Conservation (phyloP, 2,797 vertebrate genomes). For the Lepus townsendii region DNA sequence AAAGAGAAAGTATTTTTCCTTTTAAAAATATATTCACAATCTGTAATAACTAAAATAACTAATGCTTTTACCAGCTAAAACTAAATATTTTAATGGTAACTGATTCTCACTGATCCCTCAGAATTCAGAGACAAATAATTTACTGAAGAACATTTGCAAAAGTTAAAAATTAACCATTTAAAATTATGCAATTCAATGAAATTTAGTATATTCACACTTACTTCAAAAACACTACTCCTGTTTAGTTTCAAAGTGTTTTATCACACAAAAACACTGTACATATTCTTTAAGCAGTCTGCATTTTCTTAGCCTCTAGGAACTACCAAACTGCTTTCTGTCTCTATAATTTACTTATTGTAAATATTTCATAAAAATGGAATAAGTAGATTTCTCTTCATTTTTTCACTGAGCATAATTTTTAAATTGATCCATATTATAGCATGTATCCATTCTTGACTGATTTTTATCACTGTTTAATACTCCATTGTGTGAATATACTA, state of each 20-base stretch:
- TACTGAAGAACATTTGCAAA: background rate
- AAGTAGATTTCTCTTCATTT: background rate
- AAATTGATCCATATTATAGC: background rate
- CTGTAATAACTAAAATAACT: background rate
- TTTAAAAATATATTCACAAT: background rate
- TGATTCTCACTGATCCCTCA: background rate
- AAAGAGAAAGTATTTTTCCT: background rate
- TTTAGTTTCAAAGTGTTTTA: background rate
- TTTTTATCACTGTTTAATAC: background rate
- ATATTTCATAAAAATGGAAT: conserved; percentile 11
- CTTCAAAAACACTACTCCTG: background rate
- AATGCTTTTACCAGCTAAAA: background rate
- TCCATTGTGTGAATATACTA: background rate
- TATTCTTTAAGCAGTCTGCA: background rate
- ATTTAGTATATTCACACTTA: background rate
- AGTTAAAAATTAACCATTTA: background rate
- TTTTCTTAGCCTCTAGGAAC: background rate
- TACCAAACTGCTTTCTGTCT: background rate
- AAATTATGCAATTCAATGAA: background rate
- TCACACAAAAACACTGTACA: background rate
- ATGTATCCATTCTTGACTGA: background rate
- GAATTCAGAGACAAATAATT: background rate
- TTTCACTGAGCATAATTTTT: background rate
- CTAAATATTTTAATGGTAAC: background rate
- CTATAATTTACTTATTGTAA: background rate